Evolutionary conservation across 2,113 vertebrate genomes (phyloP).

Genomic region (Porphyrio hochstetteri): DNA sequence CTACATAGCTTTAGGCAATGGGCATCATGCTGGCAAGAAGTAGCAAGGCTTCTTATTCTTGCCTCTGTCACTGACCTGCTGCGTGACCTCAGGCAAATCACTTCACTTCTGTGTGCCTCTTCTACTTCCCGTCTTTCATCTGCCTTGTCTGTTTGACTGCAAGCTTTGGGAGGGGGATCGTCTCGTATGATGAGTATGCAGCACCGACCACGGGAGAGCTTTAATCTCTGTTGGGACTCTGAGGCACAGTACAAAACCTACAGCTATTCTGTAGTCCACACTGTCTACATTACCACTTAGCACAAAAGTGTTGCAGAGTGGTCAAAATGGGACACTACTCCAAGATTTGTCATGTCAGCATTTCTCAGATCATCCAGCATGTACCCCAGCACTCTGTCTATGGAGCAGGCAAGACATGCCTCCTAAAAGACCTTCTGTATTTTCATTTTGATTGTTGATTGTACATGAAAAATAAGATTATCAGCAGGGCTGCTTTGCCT

Average conservation of each 20-base stretch:
- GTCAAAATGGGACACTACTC: constrained; percentile 6
- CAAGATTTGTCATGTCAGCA: not conserved
- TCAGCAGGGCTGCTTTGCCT: not conserved
- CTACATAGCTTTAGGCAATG: constrained; percentile 35
- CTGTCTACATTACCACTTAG: constrained; percentile 1
- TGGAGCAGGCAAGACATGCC: not conserved
- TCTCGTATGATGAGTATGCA: constrained; percentile 9
- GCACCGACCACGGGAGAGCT: constrained; percentile 47
- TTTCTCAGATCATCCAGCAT: not conserved
- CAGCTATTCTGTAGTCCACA: constrained; percentile 23
- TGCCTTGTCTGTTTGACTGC: constrained; percentile 32
- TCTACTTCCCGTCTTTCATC: constrained; percentile 20
- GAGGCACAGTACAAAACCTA: constrained; percentile 30
- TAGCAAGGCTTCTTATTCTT: constrained; percentile 59
- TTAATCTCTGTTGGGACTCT: constrained; percentile 60
- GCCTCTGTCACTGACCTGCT: constrained; percentile 36
- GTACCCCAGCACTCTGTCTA: not conserved
- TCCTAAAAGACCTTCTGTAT: not conserved
- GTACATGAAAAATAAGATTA: not conserved
- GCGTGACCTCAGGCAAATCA: constrained; percentile 60
- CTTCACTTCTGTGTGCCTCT: constrained; percentile 28
- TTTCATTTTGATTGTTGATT: not conserved
- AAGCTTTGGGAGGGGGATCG: constrained; percentile 27
- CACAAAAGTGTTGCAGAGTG: not conserved
- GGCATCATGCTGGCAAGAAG: constrained; percentile 56